Evolutionary conservation across 2,888 invertebrate species (phyloP), one percentile per base, ranked within the genome.

Genomic region (Mellilla xanthometata): DNA sequence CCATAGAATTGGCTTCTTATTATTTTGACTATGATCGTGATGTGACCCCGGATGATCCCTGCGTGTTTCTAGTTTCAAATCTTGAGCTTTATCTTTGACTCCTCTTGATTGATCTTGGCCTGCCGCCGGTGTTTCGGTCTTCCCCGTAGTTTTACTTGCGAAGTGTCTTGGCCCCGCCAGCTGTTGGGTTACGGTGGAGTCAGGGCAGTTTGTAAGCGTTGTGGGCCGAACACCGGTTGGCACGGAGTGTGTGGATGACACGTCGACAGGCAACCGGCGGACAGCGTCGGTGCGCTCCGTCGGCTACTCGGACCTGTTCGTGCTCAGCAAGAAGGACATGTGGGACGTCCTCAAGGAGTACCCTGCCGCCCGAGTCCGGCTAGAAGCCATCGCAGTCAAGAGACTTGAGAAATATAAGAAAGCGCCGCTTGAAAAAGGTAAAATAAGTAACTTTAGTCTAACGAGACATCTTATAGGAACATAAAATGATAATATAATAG

Each of bases 261-360:
- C 88, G 88, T 89, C 82, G 83, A 82, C 92, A 97, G 99, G 99
- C 77, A 99, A 99, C 92, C 93, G 99, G 79, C 93, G 99, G 86
- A 99, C 99, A 81, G 99, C 99, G 64, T 98, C 98, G 72, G 99
- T 99, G 67, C 93, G 97, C 66, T 99, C 98, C 49, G 99, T 99
- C 56, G 99, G 99, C 68, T 99, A 99, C 91, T 98, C 98, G 84
- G 99, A 99, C 91, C 93, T 99, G 71, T 99, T 99, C 91, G 98
- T 99, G 79, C 94, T 99, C 65, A 97, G 97, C 88, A 99, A 99
- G 92, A 97, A 97, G 91, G 99, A 99, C 91, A 97, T 99, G 96
- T 99, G 98, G 99, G 99, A 99, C 87, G 99, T 99, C 58, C 93
- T 98, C 57, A 97, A 99, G 88, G 97, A 97, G 81, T 97, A 97